phyloP scores from a whole-genome alignment of 2,888 invertebrate genomes.

The Diachrysia chrysitis region DNA sequence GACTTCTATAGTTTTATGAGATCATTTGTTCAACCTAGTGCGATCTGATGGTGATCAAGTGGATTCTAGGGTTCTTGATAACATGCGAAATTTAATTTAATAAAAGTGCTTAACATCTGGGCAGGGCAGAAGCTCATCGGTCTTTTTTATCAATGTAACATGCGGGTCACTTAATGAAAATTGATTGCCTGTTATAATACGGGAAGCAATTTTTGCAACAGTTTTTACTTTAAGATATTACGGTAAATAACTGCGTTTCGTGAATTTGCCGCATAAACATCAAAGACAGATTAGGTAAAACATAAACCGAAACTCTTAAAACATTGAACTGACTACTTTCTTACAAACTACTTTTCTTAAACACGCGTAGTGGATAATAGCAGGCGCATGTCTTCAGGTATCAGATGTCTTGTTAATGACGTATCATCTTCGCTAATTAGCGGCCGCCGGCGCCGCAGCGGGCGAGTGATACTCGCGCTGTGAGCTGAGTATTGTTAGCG shows the following conservation, averaged over 20 bases:
- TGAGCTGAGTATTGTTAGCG: neutral
- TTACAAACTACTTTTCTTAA: no score
- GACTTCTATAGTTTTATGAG: neutral
- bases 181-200: neutral
- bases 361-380: neutral
- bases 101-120: neutral
- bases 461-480: neutral
- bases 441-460: conserved; percentile 8
- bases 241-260: neutral
- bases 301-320: no score
- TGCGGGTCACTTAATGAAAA: neutral
- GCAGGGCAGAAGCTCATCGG: neutral
- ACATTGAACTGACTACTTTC: no score
- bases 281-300: no score
- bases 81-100: neutral
- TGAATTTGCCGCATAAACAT: no score
- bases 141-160: neutral
- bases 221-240: neutral
- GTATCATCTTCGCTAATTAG: conserved; percentile 36
- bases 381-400: conserved; percentile 22
- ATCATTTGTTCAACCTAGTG: neutral
- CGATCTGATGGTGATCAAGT: neutral
- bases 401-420: conserved; percentile 32
- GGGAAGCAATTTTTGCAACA: neutral
- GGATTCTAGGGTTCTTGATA: neutral